Conservation (phyloP, 1,140 invertebrate genomes). For the Tetragonula clypearis region DNA sequence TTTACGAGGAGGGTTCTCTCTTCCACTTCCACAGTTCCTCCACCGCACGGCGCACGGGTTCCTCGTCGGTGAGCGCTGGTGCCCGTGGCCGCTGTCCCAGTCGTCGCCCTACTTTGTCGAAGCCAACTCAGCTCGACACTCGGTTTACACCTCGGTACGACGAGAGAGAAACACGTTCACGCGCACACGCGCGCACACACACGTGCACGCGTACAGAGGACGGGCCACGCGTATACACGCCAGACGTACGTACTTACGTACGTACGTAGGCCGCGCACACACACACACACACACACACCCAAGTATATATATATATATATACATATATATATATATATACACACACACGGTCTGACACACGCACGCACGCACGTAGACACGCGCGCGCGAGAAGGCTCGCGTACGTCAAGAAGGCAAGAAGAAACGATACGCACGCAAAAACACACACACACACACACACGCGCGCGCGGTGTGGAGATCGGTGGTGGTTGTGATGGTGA, state of each 20-base stretch:
- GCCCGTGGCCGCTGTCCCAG: conserved; percentile 78
- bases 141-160: conserved; percentile 69
- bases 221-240: background rate
- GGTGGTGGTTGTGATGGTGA: conserved; percentile 38
- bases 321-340: background rate
- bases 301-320: background rate
- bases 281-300: conserved; percentile 28
- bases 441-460: too few species aligned
- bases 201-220: background rate
- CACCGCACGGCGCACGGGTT: conserved; percentile 69
- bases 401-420: background rate
- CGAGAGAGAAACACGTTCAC: conserved; percentile 56
- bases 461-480: background rate
- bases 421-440: background rate
- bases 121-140: conserved; percentile 78
- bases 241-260: background rate
- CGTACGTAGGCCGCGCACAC: background rate
- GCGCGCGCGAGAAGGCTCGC: background rate
- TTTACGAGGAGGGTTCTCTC: conserved; percentile 77
- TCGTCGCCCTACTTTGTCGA: conserved; percentile 82
- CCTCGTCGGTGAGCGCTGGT: conserved; percentile 76
- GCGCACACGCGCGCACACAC: conserved; percentile 23
- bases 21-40: conserved; percentile 77
- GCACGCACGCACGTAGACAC: background rate
- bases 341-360: background rate